phyloP scores from a whole-genome alignment of 30 jellyfish, hydroid and myxozoan genomes.

The Mastigias papua region DNA sequence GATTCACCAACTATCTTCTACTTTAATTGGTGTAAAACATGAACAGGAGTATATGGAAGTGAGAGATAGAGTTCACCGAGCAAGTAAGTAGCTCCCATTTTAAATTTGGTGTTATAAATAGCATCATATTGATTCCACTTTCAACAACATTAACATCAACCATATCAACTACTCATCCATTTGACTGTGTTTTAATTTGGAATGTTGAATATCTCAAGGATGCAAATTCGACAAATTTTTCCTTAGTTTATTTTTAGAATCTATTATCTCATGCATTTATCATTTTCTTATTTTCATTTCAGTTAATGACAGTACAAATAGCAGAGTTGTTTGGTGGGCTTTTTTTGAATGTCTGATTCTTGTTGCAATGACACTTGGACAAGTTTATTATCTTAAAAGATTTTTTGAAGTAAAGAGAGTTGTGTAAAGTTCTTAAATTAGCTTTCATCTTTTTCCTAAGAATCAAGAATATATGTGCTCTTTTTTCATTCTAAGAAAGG shows the following conservation, averaged over 20 bases:
- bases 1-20: slow-evolving; percentile 92
- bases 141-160: too few species aligned
- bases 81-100: slow-evolving; percentile 90
- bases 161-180: too few species aligned
- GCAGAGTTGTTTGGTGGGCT: slow-evolving; percentile 99
- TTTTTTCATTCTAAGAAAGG: too few species aligned
- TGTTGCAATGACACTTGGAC: slow-evolving; percentile 99
- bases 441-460: neutral
- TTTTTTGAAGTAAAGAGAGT: slow-evolving; percentile 98
- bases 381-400: slow-evolving; percentile 93
- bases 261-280: too few species aligned
- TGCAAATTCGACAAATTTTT: too few species aligned
- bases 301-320: slow-evolving; percentile 99
- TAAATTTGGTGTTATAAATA: too few species aligned
- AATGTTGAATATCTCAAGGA: too few species aligned
- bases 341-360: slow-evolving; percentile 96
- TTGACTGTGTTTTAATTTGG: too few species aligned
- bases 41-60: slow-evolving; percentile 99
- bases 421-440: slow-evolving; percentile 31
- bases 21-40: slow-evolving; percentile 98
- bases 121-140: too few species aligned
- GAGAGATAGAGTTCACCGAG: slow-evolving; percentile 98
- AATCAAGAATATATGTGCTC: too few species aligned
- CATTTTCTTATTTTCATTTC: slow-evolving; percentile 22
- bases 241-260: too few species aligned